These are phyloP conservation scores for Apamea monoglypha DNA, from an alignment of 2,888 invertebrate genomes.

Conservation along the genomic window DNA sequence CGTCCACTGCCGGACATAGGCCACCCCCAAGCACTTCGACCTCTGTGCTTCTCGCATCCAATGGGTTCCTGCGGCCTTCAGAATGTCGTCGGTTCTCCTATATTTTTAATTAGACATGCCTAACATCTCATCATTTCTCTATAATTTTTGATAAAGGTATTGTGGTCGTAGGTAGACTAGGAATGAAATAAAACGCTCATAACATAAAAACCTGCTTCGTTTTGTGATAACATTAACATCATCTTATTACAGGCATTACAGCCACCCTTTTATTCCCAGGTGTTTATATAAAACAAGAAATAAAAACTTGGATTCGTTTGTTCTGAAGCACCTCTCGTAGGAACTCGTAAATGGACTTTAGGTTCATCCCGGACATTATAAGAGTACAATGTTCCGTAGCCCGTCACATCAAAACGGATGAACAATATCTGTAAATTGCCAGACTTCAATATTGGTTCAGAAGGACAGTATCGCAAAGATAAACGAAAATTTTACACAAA, in stretches of 20 bases:
- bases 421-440: constrained; percentile 83
- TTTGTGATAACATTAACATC: constrained; percentile 66
- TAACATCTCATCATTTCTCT: not conserved
- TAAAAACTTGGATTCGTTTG: constrained; percentile 86
- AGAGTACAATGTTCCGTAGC: constrained; percentile 82
- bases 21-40: too few relatives aligned
- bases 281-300: constrained; percentile 82
- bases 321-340: constrained; percentile 83
- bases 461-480: constrained; percentile 66
- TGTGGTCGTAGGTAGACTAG: not conserved
- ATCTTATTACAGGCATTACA: constrained; percentile 53
- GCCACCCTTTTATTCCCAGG: constrained; percentile 68
- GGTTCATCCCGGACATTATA: constrained; percentile 85
- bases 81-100: too few relatives aligned
- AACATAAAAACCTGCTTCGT: constrained; percentile 26
- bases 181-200: not conserved
- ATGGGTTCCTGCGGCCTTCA: too few relatives aligned
- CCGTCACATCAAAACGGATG: constrained; percentile 84
- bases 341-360: constrained; percentile 77
- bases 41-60: too few relatives aligned
- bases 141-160: not conserved
- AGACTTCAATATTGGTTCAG: constrained; percentile 74
- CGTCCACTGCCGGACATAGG: too few relatives aligned
- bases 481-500: constrained; percentile 54
- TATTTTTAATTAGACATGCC: too few relatives aligned